Conservation (phyloP, 2,888 invertebrate species). For the Venustoraphidia nigricollis region DNA sequence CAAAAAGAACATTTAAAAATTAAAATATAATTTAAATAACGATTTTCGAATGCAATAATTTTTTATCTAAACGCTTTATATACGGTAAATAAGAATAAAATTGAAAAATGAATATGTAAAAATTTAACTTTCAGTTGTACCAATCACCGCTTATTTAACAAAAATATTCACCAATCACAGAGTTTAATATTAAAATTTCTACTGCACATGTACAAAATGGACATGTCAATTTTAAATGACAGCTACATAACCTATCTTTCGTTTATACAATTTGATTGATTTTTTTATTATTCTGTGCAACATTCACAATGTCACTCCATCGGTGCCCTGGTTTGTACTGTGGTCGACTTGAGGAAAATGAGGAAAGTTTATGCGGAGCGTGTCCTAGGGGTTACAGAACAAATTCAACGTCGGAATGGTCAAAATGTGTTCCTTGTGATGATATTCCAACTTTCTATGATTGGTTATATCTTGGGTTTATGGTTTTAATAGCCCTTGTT, state of each 20-base stretch:
- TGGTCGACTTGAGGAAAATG: slow-evolving; percentile 54
- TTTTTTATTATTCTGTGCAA: no score
- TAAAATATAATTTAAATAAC: background rate
- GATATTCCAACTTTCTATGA: slow-evolving; percentile 71
- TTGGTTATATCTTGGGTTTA: slow-evolving; percentile 87
- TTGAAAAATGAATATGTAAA: background rate
- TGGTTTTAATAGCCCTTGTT: slow-evolving; percentile 75
- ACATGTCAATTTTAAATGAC: no score
- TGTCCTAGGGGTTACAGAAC: slow-evolving; percentile 73
- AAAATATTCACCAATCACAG: slow-evolving; percentile 7
- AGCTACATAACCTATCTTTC: background rate
- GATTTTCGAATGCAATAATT: background rate
- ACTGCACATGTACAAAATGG: no score
- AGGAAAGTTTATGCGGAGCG: slow-evolving; percentile 70
- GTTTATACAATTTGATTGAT: background rate
- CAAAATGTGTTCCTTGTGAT: slow-evolving; percentile 61
- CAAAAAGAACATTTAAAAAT: background rate
- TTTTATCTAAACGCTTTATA: background rate
- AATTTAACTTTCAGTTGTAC: background rate
- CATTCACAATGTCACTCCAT: no score
- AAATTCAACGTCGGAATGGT: slow-evolving; percentile 58
- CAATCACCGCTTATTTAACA: slow-evolving; percentile 2
- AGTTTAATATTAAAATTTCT: no score
- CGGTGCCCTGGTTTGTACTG: slow-evolving; percentile 76
- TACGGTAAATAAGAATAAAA: background rate